phyloP scores from a whole-genome alignment of 2,888 invertebrate genomes.

The Drosophila subsilvestris region DNA sequence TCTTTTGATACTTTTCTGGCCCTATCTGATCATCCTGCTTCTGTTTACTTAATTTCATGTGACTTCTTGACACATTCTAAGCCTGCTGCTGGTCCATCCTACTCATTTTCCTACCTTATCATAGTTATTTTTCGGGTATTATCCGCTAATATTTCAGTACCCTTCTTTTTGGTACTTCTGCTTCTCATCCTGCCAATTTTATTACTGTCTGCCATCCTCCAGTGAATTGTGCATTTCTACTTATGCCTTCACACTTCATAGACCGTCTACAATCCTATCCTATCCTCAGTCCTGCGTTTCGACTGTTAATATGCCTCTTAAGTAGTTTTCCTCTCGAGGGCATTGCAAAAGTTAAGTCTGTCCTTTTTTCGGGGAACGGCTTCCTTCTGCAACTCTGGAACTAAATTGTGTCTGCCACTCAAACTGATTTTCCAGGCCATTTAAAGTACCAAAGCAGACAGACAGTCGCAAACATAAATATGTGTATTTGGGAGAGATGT shows the following conservation, averaged over 20 bases:
- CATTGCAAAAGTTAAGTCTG: slow-evolving; percentile 23
- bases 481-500: slow-evolving; percentile 27
- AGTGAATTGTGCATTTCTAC: slow-evolving; percentile 52
- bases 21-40: too few relatives aligned
- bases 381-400: slow-evolving; percentile 12
- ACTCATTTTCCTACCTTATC: slow-evolving; percentile 4
- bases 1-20: too few relatives aligned
- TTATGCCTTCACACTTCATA: slow-evolving; percentile 37
- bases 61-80: too few relatives aligned
- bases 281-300: slow-evolving; percentile 17
- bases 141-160: too few relatives aligned
- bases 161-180: neutral
- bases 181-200: neutral
- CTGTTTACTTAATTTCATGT: too few relatives aligned
- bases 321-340: slow-evolving; percentile 22
- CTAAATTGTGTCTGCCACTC: slow-evolving; percentile 34
- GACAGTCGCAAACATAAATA: slow-evolving; percentile 6
- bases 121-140: neutral
- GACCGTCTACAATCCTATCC: neutral
- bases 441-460: slow-evolving; percentile 32
- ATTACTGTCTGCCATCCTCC: slow-evolving; percentile 2
- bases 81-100: slow-evolving; percentile 4
- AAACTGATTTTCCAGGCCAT: slow-evolving; percentile 47
- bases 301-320: slow-evolving; percentile 47
- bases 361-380: neutral